Evolutionary conservation across 1,140 invertebrate genomes (phyloP).

Genomic region (Cydia amplana): DNA sequence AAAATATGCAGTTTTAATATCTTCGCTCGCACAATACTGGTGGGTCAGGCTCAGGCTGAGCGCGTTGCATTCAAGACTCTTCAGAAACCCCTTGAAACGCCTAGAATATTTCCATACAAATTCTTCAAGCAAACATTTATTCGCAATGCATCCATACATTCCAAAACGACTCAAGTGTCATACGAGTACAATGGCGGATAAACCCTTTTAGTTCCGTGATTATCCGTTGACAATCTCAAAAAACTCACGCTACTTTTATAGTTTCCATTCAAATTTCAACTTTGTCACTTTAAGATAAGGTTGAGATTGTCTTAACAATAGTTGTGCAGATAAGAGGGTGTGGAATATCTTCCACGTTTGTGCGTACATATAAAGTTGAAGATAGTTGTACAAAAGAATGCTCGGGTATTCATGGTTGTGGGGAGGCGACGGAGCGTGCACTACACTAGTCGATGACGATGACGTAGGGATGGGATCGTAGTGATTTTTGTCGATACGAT

Average conservation of each 20-base stretch:
- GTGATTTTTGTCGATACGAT: slow-evolving; percentile 22
- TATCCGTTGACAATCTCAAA: not conserved
- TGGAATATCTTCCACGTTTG: slow-evolving; percentile 7
- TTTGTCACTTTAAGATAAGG: not conserved
- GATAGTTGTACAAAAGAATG: slow-evolving; percentile 62
- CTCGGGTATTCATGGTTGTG: slow-evolving; percentile 63
- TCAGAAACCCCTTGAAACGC: slow-evolving; percentile 12
- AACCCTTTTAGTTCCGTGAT: not conserved
- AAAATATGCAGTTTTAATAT: slow-evolving; percentile 9
- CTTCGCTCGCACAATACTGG: not conserved
- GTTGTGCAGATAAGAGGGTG: not conserved
- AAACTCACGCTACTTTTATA: not conserved
- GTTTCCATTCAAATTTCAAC: not conserved
- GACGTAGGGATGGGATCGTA: slow-evolving; percentile 49
- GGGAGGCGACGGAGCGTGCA: slow-evolving; percentile 67
- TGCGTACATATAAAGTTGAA: slow-evolving; percentile 51
- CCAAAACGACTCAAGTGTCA: not conserved
- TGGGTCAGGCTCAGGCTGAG: not conserved
- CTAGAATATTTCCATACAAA: slow-evolving; percentile 18
- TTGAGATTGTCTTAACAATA: not conserved
- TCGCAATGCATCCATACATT: not conserved
- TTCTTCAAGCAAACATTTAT: slow-evolving; percentile 16
- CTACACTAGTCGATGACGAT: slow-evolving; percentile 72
- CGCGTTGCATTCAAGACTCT: not conserved
- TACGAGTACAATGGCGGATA: not conserved